Percentiles rank a stretch among this genome's conserved stretches.
phyloP scores from a whole-genome alignment of 2,113 vertebrate genomes.

The Tetrax tetrax region DNA sequence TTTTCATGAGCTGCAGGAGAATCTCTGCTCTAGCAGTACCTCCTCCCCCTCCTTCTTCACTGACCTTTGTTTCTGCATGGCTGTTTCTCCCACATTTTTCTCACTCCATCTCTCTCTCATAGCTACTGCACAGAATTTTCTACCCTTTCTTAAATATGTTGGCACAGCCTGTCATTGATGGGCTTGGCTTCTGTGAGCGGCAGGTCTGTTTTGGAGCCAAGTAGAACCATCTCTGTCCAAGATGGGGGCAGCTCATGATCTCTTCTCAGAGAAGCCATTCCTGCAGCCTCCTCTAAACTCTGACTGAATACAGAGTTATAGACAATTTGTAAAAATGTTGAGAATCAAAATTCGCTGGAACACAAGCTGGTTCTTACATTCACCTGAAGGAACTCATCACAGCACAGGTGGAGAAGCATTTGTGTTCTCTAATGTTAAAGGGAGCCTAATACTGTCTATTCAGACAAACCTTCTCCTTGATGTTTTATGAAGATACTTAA shows the following conservation, averaged over 20 bases:
- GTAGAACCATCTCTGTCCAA: not conserved
- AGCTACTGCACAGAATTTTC: not conserved
- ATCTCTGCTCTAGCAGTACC: not conserved
- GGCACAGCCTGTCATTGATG: not conserved
- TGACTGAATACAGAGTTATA: not conserved
- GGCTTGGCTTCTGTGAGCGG: not conserved
- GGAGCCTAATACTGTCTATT: not conserved
- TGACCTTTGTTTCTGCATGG: not conserved
- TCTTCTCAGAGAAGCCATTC: not conserved
- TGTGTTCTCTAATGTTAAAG: not conserved
- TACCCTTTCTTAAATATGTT: not conserved
- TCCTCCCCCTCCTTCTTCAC: not conserved
- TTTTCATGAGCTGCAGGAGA: not conserved
- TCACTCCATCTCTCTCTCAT: not conserved
- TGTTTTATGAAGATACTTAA: not conserved
- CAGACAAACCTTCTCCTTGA: not conserved
- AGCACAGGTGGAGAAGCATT: not conserved
- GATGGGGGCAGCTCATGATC: not conserved
- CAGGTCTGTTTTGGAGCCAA: not conserved
- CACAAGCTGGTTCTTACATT: not conserved
- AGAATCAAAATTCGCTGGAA: not conserved
- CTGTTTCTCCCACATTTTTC: not conserved
- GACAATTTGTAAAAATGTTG: not conserved
- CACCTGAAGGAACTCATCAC: not conserved
- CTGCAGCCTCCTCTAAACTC: rapidly evolving